These are phyloP conservation scores for Phylloscopus trochiloides DNA, from an alignment of 2,113 vertebrate species.

Conservation along the genomic window DNA sequence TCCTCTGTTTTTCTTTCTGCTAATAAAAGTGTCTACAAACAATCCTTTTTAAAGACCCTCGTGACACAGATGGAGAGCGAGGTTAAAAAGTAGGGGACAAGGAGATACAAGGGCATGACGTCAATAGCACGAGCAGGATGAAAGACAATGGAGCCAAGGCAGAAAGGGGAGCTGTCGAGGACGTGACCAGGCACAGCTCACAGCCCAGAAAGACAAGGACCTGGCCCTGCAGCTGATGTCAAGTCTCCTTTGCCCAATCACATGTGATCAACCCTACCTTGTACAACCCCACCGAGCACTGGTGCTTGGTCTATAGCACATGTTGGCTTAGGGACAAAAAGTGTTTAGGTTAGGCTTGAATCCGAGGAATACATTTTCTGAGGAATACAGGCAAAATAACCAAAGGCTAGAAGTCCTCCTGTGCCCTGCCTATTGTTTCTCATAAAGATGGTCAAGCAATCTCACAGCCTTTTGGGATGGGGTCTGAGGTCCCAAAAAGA, in stretches of 20 bases:
- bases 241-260: not conserved
- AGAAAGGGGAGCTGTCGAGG: rapidly evolving
- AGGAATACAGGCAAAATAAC: not conserved
- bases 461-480: not conserved
- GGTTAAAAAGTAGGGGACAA: not conserved
- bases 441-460: not conserved
- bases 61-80: not conserved
- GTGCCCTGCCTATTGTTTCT: not conserved
- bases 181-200: not conserved
- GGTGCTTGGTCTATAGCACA: not conserved
- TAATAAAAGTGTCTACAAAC: slow-evolving; percentile 16
- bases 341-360: not conserved
- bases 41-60: not conserved
- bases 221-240: not conserved
- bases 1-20: slow-evolving; percentile 33
- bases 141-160: not conserved
- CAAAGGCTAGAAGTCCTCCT: not conserved
- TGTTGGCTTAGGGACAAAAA: not conserved
- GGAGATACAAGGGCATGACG: not conserved
- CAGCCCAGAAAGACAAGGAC: not conserved
- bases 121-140: not conserved
- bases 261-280: too few species aligned
- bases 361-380: not conserved
- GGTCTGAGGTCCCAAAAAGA: not conserved
- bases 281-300: not conserved